A percentile compares a stretch with the other conserved stretches of the same genome.
Evolutionary conservation across 2,888 invertebrate genomes (phyloP).

Genomic region (Cheilosia scutellata): DNA sequence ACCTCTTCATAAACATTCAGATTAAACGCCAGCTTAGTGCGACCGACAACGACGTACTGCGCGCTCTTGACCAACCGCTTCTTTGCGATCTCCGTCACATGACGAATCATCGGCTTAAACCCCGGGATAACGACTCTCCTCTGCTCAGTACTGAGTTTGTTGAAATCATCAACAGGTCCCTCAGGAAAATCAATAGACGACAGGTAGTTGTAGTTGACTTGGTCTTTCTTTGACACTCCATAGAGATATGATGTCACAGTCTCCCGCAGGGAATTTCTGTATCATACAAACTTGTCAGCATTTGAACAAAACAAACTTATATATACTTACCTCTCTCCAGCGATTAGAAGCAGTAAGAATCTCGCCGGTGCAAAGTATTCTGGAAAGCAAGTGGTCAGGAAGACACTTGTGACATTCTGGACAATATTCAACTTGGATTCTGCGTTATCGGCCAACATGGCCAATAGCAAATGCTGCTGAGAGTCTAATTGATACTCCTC

Average conservation of each 20-base stretch:
- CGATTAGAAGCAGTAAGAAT: slow-evolving; percentile 91
- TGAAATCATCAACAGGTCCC: slow-evolving; percentile 80
- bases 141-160: slow-evolving; percentile 82
- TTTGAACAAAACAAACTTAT: not conserved
- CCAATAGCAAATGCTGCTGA: slow-evolving; percentile 85
- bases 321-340: slow-evolving; percentile 90
- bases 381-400: slow-evolving; percentile 92
- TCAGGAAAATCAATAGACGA: slow-evolving; percentile 83
- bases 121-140: slow-evolving; percentile 87
- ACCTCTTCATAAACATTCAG: slow-evolving; percentile 91
- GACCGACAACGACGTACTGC: slow-evolving; percentile 87
- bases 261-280: slow-evolving; percentile 82
- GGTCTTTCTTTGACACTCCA: slow-evolving; percentile 87
- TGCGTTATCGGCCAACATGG: slow-evolving; percentile 90
- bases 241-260: slow-evolving; percentile 86
- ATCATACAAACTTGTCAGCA: not conserved
- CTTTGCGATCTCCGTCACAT: slow-evolving; percentile 88
- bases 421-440: slow-evolving; percentile 91
- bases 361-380: slow-evolving; percentile 92
- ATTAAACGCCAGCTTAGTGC: slow-evolving; percentile 89
- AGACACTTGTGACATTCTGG: slow-evolving; percentile 92
- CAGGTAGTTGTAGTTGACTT: slow-evolving; percentile 84
- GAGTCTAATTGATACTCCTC: slow-evolving; percentile 82
- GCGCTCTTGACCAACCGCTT: slow-evolving; percentile 86
- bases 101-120: slow-evolving; percentile 89